Conservation (phyloP, 2,113 vertebrate genomes). For the Penelope pileata region DNA sequence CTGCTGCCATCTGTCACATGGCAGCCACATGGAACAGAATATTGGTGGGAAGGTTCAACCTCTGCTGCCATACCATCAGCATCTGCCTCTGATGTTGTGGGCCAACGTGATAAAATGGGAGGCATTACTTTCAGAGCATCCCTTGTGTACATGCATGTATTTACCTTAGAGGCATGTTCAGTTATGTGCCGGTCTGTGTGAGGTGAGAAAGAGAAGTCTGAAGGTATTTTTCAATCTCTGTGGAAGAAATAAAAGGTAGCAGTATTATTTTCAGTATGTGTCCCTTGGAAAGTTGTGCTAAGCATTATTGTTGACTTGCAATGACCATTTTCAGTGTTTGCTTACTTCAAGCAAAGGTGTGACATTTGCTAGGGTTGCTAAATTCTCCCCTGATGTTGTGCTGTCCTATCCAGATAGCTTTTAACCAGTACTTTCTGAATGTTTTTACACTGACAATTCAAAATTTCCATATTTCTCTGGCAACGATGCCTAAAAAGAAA, state of each 20-base stretch:
- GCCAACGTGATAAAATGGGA: too few relatives aligned
- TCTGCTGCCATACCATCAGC: too few relatives aligned
- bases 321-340: background rate
- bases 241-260: background rate
- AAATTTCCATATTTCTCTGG: conserved; percentile 3
- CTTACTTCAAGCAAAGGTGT: background rate
- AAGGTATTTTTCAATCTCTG: background rate
- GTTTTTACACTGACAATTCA: background rate
- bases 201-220: background rate
- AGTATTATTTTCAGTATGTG: background rate
- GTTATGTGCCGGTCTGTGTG: background rate
- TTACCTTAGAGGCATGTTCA: background rate
- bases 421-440: background rate
- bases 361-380: background rate
- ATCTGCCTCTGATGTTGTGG: too few relatives aligned
- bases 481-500: background rate
- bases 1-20: too few relatives aligned
- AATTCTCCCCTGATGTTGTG: background rate
- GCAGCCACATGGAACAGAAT: too few relatives aligned
- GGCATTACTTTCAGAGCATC: too few relatives aligned
- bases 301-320: background rate
- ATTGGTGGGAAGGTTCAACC: too few relatives aligned
- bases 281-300: background rate
- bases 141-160: background rate
- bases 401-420: background rate